A percentile compares a stretch with the other conserved stretches of the same genome.
These are phyloP conservation scores for Arenaria interpres DNA, from an alignment of 2,113 vertebrate genomes.

Conservation along the genomic window DNA sequence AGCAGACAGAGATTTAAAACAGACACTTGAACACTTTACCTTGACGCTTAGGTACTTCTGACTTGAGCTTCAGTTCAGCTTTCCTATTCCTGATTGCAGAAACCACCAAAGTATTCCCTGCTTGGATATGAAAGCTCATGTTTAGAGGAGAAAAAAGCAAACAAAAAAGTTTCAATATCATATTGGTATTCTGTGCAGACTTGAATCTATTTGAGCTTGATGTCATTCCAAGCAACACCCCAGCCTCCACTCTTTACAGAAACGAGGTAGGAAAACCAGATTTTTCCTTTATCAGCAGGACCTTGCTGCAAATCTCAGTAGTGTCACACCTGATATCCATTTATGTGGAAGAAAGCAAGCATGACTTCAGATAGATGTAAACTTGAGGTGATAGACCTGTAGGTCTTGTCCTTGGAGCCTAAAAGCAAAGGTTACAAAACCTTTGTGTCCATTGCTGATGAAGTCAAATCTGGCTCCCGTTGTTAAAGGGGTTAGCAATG, in stretches of 20 bases:
- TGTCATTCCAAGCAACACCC: not conserved
- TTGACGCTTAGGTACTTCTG: not conserved
- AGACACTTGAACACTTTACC: not conserved
- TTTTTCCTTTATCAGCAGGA: not conserved
- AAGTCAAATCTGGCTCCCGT: not conserved
- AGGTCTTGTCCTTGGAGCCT: constrained; percentile 6
- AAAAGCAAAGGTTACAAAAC: constrained; percentile 5
- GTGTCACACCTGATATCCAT: not conserved
- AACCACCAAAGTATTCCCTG: not conserved
- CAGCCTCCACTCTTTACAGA: not conserved
- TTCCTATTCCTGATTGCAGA: not conserved
- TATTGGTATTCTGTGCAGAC: not conserved
- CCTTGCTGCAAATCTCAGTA: not conserved
- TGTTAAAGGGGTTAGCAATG: not conserved
- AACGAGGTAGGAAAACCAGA: not conserved
- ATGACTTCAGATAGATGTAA: not conserved
- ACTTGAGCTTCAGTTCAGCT: not conserved
- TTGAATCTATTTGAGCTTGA: not conserved
- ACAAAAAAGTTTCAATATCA: not conserved
- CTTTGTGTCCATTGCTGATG: not conserved
- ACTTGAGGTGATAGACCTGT: not conserved
- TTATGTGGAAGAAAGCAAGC: not conserved
- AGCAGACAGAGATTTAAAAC: not conserved
- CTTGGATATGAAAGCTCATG: not conserved
- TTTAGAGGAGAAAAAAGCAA: not conserved